Conservation (phyloP, 2,113 vertebrate species). For the Penelope pileata region DNA sequence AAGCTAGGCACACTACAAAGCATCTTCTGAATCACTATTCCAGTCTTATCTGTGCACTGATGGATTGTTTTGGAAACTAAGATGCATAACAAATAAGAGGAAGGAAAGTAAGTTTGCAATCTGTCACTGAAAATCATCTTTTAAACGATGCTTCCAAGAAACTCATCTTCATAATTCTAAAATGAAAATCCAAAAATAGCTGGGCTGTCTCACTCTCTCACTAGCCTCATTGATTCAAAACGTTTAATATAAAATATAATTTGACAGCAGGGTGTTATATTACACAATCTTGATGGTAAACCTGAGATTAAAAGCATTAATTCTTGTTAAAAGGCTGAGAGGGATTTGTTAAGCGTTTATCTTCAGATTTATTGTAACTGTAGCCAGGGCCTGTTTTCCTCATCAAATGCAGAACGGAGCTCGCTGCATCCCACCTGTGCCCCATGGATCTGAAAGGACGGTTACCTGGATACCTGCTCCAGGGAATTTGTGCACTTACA, state of each 20-base stretch:
- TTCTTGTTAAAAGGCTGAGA: neutral
- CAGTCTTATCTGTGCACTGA: neutral
- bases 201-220: neutral
- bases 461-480: slow-evolving; percentile 40
- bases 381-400: neutral
- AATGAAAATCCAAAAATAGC: neutral
- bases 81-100: neutral
- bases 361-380: neutral
- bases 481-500: neutral
- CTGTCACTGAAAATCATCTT: neutral
- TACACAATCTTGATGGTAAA: neutral
- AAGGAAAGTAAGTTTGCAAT: slow-evolving; percentile 7
- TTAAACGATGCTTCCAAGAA: neutral
- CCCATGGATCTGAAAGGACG: neutral
- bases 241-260: neutral
- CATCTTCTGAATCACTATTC: neutral
- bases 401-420: neutral
- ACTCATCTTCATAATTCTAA: neutral
- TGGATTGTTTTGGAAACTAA: neutral
- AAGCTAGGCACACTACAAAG: neutral
- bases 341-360: neutral
- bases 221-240: neutral
- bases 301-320: neutral
- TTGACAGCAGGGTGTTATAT: neutral
- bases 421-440: neutral